A percentile compares a stretch with the other conserved stretches of the same genome.
Conservation (phyloP, 2,888 invertebrate species). For the Trachelus stipa region DNA sequence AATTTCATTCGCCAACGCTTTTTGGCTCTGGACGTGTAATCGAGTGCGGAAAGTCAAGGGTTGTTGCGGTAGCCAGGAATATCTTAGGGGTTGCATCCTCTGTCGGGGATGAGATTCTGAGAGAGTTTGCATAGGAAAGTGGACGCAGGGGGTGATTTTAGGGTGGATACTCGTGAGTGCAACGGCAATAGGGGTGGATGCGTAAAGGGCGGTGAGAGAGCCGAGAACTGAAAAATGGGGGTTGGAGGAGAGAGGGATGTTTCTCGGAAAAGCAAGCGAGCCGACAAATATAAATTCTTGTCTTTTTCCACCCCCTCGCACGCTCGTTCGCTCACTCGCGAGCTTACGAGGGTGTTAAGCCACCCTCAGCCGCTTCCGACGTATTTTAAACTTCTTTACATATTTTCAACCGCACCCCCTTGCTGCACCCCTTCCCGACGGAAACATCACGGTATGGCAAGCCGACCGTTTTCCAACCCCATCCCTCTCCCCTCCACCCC, state of each 20-base stretch:
- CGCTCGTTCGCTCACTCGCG: constrained; percentile 15
- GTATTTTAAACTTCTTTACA: constrained; percentile 49
- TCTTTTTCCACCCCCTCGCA: constrained; percentile 6
- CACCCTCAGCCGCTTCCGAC: constrained; percentile 34
- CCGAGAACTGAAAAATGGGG: constrained; percentile 9
- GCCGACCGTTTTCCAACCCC: background rate
- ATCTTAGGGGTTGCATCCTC: constrained; percentile 13
- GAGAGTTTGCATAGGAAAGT: constrained; percentile 18
- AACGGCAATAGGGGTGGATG: background rate
- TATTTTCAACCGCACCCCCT: constrained; percentile 29
- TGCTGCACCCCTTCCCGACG: background rate
- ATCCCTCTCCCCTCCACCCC: too few species aligned
- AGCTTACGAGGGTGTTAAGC: constrained; percentile 51
- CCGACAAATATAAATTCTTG: constrained; percentile 56
- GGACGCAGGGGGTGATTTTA: background rate
- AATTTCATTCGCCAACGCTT: background rate
- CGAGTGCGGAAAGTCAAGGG: background rate
- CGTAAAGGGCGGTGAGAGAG: constrained; percentile 14
- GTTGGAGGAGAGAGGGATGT: constrained; percentile 44
- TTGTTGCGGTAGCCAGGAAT: background rate
- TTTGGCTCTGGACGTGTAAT: background rate
- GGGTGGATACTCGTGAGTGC: constrained; percentile 8
- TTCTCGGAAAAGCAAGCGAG: constrained; percentile 53
- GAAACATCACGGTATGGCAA: background rate
- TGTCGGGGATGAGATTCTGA: constrained; percentile 22